These are phyloP conservation scores for Epizoanthus stellaris DNA, from an alignment of 92 coral and sea anemone species.

Conservation along the genomic window DNA sequence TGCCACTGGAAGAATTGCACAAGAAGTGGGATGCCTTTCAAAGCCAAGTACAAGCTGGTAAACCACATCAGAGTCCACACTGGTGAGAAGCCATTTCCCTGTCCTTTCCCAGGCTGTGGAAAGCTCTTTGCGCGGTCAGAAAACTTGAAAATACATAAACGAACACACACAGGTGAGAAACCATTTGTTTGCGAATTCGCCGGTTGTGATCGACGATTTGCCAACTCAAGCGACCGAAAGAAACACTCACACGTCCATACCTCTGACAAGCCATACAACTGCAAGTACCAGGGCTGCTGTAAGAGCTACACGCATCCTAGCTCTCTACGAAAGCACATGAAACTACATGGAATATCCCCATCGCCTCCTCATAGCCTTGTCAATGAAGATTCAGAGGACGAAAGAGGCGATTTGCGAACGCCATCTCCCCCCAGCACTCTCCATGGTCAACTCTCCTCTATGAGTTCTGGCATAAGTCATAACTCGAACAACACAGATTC, in stretches of 20 bases:
- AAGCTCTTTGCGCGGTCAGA: constrained; percentile 99
- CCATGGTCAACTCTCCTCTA: constrained; percentile 50
- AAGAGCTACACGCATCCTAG: constrained; percentile 99
- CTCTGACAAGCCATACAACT: constrained; percentile 98
- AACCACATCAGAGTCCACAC: constrained; percentile 98
- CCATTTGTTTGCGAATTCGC: constrained; percentile 97
- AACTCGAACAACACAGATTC: constrained; percentile 55
- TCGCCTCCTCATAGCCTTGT: constrained; percentile 82
- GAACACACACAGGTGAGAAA: constrained; percentile 99
- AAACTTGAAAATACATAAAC: constrained; percentile 96
- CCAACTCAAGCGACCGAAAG: constrained; percentile 99
- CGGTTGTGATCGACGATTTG: constrained; percentile 97
- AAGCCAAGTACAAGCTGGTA: constrained; percentile 98
- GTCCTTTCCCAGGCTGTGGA: constrained; percentile 99
- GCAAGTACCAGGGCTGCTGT: constrained; percentile 95
- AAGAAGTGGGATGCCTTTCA: constrained; percentile 93
- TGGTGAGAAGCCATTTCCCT: constrained; percentile 97
- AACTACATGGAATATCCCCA: constrained; percentile 92
- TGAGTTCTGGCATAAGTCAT: constrained; percentile 55
- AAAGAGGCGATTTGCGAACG: constrained; percentile 53
- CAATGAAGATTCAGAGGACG: constrained; percentile 66
- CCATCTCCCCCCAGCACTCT: constrained; percentile 76
- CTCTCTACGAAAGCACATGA: constrained; percentile 97
- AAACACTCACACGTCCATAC: constrained; percentile 99
- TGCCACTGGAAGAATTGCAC: constrained; percentile 99